Conservation (phyloP, 2,888 invertebrate species). For the Drosophila acutilabella region DNA sequence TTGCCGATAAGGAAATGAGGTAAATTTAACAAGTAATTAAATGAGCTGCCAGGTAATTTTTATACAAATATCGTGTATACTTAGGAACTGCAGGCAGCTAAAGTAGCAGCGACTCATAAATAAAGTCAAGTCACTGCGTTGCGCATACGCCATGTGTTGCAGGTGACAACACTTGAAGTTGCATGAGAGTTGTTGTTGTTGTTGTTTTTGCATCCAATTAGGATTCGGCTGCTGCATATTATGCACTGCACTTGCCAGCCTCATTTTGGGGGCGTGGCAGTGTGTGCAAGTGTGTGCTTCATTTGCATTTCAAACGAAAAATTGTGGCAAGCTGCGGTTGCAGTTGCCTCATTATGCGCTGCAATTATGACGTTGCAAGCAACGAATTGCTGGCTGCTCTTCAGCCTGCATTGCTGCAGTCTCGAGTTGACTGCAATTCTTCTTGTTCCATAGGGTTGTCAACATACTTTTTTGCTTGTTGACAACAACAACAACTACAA, state of each 20-base stretch:
- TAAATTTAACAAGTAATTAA: slow-evolving; percentile 62
- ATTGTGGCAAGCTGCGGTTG: slow-evolving; percentile 34
- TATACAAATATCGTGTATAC: not conserved
- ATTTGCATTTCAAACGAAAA: slow-evolving; percentile 84
- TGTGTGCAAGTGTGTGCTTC: slow-evolving; percentile 46
- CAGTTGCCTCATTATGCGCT: slow-evolving; percentile 77
- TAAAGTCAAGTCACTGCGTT: slow-evolving; percentile 49
- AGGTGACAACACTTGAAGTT: slow-evolving; percentile 41
- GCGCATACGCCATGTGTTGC: slow-evolving; percentile 64
- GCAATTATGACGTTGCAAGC: slow-evolving; percentile 76
- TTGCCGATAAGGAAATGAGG: slow-evolving; percentile 50
- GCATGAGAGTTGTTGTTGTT: slow-evolving; percentile 41
- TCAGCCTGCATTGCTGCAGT: slow-evolving; percentile 65
- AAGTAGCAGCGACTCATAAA: slow-evolving; percentile 61
- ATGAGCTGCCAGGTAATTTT: slow-evolving; percentile 28
- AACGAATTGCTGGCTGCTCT: slow-evolving; percentile 72
- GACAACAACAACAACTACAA: slow-evolving; percentile 65
- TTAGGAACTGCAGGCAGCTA: slow-evolving; percentile 45
- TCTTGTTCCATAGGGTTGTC: slow-evolving; percentile 65
- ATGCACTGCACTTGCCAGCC: slow-evolving; percentile 61
- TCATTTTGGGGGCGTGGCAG: slow-evolving; percentile 60
- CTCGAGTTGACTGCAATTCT: slow-evolving; percentile 65
- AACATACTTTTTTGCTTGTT: slow-evolving; percentile 74
- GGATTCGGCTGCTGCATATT: slow-evolving; percentile 61
- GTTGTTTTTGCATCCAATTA: slow-evolving; percentile 70